Conservation (phyloP, 2,113 vertebrate species). For the Neodon shergylaensis region DNA sequence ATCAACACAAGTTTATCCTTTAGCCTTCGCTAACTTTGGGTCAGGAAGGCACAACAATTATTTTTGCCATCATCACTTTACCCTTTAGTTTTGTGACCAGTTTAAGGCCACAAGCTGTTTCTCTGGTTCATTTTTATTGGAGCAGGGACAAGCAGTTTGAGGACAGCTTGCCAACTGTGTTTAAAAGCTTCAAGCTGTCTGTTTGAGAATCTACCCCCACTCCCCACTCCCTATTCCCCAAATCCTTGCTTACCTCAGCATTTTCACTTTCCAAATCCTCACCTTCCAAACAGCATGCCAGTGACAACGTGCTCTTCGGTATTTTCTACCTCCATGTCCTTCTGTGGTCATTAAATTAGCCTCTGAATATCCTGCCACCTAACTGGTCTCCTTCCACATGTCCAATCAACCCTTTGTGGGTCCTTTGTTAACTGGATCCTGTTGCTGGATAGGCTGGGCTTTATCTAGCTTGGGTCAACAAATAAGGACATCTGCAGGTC, state of each 20-base stretch:
- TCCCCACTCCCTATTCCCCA: neutral
- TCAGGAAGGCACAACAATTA: neutral
- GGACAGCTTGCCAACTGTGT: neutral
- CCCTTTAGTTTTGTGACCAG: neutral
- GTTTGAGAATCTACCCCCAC: neutral
- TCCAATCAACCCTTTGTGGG: neutral
- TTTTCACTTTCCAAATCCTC: neutral
- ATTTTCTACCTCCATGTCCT: neutral
- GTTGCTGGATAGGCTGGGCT: neutral
- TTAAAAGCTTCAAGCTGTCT: neutral
- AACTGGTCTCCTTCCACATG: neutral
- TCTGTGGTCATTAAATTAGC: neutral
- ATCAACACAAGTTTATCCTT: neutral
- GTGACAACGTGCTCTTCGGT: neutral
- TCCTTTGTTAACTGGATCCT: neutral
- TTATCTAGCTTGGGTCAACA: neutral
- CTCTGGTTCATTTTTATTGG: neutral
- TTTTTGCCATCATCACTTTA: neutral
- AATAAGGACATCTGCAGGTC: neutral
- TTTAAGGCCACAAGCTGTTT: neutral
- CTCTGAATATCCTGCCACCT: neutral
- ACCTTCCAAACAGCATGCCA: neutral
- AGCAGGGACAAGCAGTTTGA: neutral
- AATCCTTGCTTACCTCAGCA: neutral
- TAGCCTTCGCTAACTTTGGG: neutral